These are phyloP conservation scores for Conchocele bisecta DNA, from an alignment of 2,888 invertebrate species.

Conservation along the genomic window DNA sequence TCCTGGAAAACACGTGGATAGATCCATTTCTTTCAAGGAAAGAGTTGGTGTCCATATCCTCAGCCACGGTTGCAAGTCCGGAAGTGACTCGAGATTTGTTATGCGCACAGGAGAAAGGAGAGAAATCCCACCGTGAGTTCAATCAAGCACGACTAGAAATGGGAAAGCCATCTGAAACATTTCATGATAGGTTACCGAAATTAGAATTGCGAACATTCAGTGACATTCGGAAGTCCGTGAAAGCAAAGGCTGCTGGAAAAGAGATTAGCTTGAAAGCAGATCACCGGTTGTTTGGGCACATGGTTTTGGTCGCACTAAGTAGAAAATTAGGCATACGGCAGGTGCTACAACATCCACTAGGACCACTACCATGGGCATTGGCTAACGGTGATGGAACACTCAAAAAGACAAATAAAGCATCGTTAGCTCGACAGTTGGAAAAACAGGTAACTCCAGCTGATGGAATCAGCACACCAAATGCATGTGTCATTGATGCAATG, in stretches of 20 bases:
- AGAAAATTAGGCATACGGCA: constrained; percentile 35
- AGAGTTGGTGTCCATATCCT: too few relatives aligned
- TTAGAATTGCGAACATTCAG: constrained; percentile 46
- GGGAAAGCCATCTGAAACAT: constrained; percentile 1
- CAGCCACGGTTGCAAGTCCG: too few relatives aligned
- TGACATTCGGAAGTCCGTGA: constrained; percentile 18
- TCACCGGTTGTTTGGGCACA: constrained; percentile 27
- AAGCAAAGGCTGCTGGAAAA: not conserved
- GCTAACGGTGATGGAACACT: constrained; percentile 41
- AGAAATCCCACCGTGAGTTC: too few relatives aligned
- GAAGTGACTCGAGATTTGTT: too few relatives aligned
- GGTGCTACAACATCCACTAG: constrained; percentile 42
- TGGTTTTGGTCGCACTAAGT: constrained; percentile 31
- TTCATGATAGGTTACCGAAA: constrained; percentile 45
- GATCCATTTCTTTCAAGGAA: too few relatives aligned
- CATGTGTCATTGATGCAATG: constrained; percentile 43
- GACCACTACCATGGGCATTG: constrained; percentile 47
- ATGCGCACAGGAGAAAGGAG: too few relatives aligned
- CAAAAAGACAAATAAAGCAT: constrained; percentile 48
- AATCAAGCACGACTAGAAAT: too few relatives aligned
- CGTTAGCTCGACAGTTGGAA: constrained; percentile 23
- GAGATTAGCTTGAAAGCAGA: constrained; percentile 41
- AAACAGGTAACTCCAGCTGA: constrained; percentile 31
- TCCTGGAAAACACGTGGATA: too few relatives aligned
- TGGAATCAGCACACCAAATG: constrained; percentile 21